Conservation (phyloP, 2,797 vertebrate genomes). For the Vireo griseus region DNA sequence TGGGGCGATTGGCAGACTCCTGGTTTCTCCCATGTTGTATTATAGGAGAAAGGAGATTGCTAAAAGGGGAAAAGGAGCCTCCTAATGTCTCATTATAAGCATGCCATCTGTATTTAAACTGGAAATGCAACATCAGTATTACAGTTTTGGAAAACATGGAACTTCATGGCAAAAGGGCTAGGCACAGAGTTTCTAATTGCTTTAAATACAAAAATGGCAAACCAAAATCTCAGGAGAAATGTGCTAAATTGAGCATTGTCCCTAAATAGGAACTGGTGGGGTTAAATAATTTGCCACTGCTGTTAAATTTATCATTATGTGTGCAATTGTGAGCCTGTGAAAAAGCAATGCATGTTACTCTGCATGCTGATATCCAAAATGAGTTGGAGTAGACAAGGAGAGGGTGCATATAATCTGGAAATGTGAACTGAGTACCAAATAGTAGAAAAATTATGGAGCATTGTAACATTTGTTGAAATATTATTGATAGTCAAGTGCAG, state of each 20-base stretch:
- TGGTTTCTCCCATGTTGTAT: neutral
- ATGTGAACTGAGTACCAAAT: slow-evolving; percentile 10
- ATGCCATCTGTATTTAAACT: neutral
- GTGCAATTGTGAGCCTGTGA: neutral
- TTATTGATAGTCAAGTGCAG: slow-evolving; percentile 24
- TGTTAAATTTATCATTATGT: slow-evolving; percentile 20
- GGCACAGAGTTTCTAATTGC: neutral
- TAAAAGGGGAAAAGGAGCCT: neutral
- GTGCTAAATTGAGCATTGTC: neutral
- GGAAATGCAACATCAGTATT: neutral
- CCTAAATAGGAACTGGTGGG: neutral
- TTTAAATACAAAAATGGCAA: neutral
- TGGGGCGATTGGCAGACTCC: neutral
- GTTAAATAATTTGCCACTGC: slow-evolving; percentile 10
- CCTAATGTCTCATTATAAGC: neutral
- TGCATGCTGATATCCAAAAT: neutral
- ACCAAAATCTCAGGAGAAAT: neutral
- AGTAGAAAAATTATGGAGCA: neutral
- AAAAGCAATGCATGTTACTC: neutral
- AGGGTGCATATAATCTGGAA: neutral
- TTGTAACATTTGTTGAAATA: slow-evolving; percentile 18
- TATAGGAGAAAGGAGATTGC: neutral
- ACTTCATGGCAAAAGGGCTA: neutral
- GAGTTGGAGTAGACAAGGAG: neutral
- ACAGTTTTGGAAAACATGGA: neutral